phyloP scores from a whole-genome alignment of 2,113 vertebrate genomes.

The Chaetodon auriga region DNA sequence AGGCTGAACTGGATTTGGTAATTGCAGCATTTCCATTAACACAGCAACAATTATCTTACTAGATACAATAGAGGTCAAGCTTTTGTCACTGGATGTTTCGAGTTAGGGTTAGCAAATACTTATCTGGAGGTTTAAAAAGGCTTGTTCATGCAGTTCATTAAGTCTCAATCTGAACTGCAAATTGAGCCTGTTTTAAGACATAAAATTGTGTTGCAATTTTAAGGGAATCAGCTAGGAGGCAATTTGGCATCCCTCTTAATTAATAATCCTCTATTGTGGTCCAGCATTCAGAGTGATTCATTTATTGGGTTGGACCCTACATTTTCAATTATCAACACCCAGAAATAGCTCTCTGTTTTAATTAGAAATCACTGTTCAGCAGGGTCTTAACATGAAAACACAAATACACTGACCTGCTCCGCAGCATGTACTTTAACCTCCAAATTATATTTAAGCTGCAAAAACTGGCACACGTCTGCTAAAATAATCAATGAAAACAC shows the following conservation, averaged over 20 bases:
- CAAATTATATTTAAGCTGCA: not conserved
- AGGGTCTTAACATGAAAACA: not conserved
- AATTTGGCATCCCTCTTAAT: slow-evolving; percentile 34
- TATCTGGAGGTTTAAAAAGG: slow-evolving; percentile 16
- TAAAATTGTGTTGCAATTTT: slow-evolving; percentile 4
- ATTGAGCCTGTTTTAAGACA: slow-evolving; percentile 3
- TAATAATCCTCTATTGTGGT: slow-evolving; percentile 45
- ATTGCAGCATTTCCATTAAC: slow-evolving; percentile 3
- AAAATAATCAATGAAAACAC: slow-evolving; percentile 3
- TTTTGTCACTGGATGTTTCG: not conserved
- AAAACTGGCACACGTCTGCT: not conserved
- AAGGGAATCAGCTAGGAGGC: slow-evolving; percentile 23
- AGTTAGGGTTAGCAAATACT: slow-evolving; percentile 1
- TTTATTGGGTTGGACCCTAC: not conserved
- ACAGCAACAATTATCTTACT: not conserved
- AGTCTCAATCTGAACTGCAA: slow-evolving; percentile 19
- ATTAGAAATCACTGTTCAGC: slow-evolving; percentile 29
- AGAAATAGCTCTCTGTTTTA: slow-evolving; percentile 36
- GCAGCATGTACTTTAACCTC: not conserved
- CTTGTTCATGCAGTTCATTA: slow-evolving; percentile 7
- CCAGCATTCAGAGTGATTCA: slow-evolving; percentile 19
- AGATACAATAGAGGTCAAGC: not conserved
- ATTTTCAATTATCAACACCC: slow-evolving; percentile 43
- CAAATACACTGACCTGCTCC: not conserved
- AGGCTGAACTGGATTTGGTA: not conserved